Conservation (phyloP, 2,797 vertebrate genomes). For the Emydoidea blandingii region DNA sequence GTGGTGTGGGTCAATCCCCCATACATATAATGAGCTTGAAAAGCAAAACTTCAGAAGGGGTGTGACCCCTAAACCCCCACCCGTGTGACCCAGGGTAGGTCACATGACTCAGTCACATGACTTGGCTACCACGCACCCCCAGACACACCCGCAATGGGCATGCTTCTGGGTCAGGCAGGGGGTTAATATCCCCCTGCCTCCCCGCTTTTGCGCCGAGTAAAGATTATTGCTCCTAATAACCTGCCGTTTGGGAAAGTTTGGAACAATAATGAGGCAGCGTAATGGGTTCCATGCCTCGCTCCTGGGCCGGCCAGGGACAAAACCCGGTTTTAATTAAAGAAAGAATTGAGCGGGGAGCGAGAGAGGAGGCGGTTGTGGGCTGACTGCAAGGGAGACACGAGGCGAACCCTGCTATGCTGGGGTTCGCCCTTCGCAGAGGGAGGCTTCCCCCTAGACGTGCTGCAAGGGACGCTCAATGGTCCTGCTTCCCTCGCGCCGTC, state of each 20-base stretch:
- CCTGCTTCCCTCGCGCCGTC: neutral
- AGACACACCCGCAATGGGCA: neutral
- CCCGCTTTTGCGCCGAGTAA: neutral
- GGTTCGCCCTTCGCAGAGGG: neutral
- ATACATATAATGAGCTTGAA: neutral
- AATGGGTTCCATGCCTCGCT: conserved; percentile 46
- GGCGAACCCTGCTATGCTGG: neutral
- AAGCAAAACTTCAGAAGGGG: neutral
- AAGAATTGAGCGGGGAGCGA: neutral
- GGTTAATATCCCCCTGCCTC: neutral
- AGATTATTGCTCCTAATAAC: conserved; percentile 33
- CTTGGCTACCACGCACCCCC: neutral
- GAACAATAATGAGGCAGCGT: conserved; percentile 43
- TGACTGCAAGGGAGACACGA: neutral
- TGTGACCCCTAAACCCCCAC: neutral
- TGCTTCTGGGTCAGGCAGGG: neutral
- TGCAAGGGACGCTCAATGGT: neutral
- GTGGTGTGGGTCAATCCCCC: neutral
- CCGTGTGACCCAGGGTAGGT: neutral
- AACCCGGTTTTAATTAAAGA: conserved; percentile 49
- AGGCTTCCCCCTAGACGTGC: neutral
- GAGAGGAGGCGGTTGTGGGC: neutral
- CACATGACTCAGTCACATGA: neutral
- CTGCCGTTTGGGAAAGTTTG: conserved; percentile 38
- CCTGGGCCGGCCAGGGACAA: conserved; percentile 27